phyloP scores from a whole-genome alignment of 2,797 vertebrate genomes.

The Octomys mimax region DNA sequence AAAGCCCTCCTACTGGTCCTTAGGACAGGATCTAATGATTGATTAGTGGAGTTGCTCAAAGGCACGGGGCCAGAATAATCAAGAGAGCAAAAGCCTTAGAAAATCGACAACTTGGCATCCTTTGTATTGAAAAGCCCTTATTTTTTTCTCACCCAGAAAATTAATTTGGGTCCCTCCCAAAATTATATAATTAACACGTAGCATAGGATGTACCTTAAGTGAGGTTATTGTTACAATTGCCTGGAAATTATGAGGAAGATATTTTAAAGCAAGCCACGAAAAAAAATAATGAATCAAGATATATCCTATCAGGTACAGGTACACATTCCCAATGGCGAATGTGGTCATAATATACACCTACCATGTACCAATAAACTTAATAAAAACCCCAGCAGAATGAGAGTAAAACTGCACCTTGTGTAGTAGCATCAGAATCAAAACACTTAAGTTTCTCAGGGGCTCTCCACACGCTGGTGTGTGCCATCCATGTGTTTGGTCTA shows the following conservation, averaged over 20 bases:
- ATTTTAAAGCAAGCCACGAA: constrained; percentile 55
- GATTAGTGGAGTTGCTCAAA: not conserved
- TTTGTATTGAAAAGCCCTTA: not conserved
- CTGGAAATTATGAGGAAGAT: constrained; percentile 10
- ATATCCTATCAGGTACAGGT: not conserved
- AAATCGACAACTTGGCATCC: constrained; percentile 18
- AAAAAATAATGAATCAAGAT: constrained; percentile 32
- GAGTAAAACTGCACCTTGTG: constrained; percentile 38
- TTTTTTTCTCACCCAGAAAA: constrained; percentile 54
- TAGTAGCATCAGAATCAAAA: constrained; percentile 31
- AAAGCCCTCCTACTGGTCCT: not conserved
- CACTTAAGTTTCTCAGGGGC: not conserved
- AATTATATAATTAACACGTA: not conserved
- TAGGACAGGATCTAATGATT: not conserved
- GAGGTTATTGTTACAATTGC: constrained; percentile 33
- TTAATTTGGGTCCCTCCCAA: not conserved
- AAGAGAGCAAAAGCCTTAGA: constrained; percentile 28
- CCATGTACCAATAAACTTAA: not conserved
- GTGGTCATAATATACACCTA: not conserved
- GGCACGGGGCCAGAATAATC: constrained; percentile 12
- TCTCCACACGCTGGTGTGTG: not conserved
- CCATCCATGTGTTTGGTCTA: not conserved
- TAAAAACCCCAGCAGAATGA: constrained; percentile 28
- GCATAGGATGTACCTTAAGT: constrained; percentile 26
- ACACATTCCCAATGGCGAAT: not conserved